These are phyloP conservation scores for Diuraphis noxia DNA, from an alignment of 1,140 invertebrate species.

Conservation along the genomic window DNA sequence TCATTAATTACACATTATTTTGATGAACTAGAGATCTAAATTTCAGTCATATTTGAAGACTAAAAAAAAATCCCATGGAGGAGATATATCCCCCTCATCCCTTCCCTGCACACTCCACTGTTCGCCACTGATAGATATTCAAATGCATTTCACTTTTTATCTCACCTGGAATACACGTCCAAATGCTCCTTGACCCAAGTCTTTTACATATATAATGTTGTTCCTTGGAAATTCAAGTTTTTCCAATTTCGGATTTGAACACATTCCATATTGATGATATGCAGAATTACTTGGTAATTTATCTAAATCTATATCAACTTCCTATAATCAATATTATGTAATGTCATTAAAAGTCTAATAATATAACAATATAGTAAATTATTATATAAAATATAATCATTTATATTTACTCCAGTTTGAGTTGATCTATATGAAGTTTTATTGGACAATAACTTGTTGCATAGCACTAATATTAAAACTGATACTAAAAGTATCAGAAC, in stretches of 20 bases:
- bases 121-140: neutral
- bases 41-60: too few species aligned
- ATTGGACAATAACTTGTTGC: conserved; percentile 30
- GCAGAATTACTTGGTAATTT: conserved; percentile 85
- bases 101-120: too few species aligned
- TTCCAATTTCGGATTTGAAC: conserved; percentile 90
- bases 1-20: too few species aligned
- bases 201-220: conserved; percentile 91
- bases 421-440: conserved; percentile 39
- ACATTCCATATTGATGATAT: conserved; percentile 80
- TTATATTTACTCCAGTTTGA: conserved; percentile 37
- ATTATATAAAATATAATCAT: neutral
- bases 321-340: conserved; percentile 60
- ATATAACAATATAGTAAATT: neutral
- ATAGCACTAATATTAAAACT: conserved; percentile 56
- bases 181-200: conserved; percentile 93
- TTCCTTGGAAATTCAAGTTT: conserved; percentile 93
- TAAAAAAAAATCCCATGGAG: too few species aligned
- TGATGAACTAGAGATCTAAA: too few species aligned
- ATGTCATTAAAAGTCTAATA: neutral
- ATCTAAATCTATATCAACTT: conserved; percentile 82
- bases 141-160: neutral
- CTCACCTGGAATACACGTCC: conserved; percentile 82
- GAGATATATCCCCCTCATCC: too few species aligned
- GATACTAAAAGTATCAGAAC: conserved; percentile 25